Base-by-base conservation (phyloP, 2,113 vertebrate species). In the Hippocampus barbouri region DNA sequence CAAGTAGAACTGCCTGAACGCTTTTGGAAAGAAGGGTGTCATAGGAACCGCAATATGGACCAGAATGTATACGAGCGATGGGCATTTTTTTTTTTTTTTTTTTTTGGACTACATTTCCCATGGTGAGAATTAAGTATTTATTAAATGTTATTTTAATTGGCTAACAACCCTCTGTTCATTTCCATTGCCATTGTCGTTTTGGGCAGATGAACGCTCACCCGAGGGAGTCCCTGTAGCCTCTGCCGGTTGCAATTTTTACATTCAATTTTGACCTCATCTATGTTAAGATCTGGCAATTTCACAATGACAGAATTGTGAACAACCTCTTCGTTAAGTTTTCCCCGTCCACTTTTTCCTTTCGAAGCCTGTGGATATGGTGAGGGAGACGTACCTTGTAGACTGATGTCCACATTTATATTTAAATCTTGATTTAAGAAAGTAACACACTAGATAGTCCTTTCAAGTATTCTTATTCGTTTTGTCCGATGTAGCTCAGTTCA, bases 1-100 rank as follows among this genome's bases (percentile, higher is more conserved):
- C 82, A 85, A 84, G 85, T 70, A 85, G 71, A 83, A 64, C 68
- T 71, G 87, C 82, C 83, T 89, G 86, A 10, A 45, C 14, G 74
- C 60, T 64, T 68, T 77, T 43, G 56, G 71, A 74, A 69, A 63
- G 7, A 41, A 65, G 62, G 53, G 76, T 67, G 69, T 64, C 70
- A 30, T 76, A 64, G 61, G 78, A 68, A 66, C 71, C 51, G 63
- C 54, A 70, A 53, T 23, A 78, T 63, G 77, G 80, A 80, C 76
- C 71, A 75, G 68, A 62, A 27, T 68, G 69, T 41, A 71, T 34
- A 65, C 64, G 54, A 21, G 38, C 21, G 38, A 41, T 41, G 61
- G 16, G 34, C 30, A 2, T 62, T 61, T 18, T 25, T 25, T 25
- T 25, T 25, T 51, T 51, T 51, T 53, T 47, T 49, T 18, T 49